Evolutionary conservation across 2,888 invertebrate species (phyloP).

Genomic region (Sabatieria punctata): DNA sequence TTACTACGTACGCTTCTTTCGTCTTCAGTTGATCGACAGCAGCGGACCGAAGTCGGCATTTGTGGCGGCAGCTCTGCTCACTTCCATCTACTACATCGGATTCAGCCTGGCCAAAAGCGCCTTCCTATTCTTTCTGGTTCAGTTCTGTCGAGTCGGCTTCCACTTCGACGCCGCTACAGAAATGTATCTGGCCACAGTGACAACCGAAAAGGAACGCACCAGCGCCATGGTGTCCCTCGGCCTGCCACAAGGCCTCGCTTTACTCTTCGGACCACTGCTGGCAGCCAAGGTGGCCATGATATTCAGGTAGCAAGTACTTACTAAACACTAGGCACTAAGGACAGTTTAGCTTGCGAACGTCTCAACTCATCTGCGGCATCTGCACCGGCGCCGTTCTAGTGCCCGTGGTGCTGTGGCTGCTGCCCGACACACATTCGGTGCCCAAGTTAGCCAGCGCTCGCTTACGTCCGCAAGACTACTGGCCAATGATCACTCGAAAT

Average conservation of each 20-base stretch:
- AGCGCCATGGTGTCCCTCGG: slow-evolving; percentile 23
- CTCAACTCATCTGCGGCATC: slow-evolving; percentile 20
- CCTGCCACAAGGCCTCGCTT: slow-evolving; percentile 21
- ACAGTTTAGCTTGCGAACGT: background rate
- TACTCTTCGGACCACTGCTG: slow-evolving; percentile 23
- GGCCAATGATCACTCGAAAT: slow-evolving; percentile 20
- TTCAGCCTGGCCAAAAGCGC: slow-evolving; percentile 20
- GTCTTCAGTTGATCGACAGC: slow-evolving; percentile 21
- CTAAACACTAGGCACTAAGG: too few species aligned
- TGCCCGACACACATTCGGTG: slow-evolving; percentile 28
- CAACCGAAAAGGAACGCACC: slow-evolving; percentile 27
- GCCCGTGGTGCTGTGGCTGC: slow-evolving; percentile 22
- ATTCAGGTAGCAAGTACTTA: too few species aligned
- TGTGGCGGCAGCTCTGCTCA: slow-evolving; percentile 21
- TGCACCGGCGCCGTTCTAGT: slow-evolving; percentile 16
- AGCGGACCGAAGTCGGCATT: slow-evolving; percentile 27
- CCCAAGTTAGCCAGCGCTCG: slow-evolving; percentile 25
- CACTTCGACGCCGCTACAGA: slow-evolving; percentile 29
- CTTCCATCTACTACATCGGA: slow-evolving; percentile 26
- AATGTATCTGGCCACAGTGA: slow-evolving; percentile 30
- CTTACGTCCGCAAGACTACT: slow-evolving; percentile 27
- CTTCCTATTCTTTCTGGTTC: slow-evolving; percentile 22
- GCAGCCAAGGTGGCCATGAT: slow-evolving; percentile 27
- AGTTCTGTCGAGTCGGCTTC: slow-evolving; percentile 27
- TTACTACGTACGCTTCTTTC: background rate